Evolutionary conservation across 1,140 invertebrate genomes (phyloP).

Genomic region (Probaryconus sp.): DNA sequence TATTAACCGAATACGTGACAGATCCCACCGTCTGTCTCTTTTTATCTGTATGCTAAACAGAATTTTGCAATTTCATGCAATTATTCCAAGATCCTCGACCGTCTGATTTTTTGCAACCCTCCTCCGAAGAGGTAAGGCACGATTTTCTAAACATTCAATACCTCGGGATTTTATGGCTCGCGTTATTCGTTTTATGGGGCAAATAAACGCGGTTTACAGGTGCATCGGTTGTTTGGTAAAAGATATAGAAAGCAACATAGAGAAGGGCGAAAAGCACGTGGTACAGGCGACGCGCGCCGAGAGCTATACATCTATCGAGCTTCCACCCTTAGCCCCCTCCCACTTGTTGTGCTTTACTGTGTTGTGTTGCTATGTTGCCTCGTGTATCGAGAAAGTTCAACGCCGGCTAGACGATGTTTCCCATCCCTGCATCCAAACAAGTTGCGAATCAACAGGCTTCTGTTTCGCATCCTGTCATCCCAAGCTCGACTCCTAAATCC

Average conservation of each 20-base stretch:
- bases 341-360: conserved; percentile 65
- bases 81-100: no score
- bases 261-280: conserved; percentile 60
- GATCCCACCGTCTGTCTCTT: no score
- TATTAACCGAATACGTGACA: no score
- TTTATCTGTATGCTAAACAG: no score
- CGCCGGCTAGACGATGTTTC: conserved; percentile 75
- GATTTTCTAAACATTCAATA: no score
- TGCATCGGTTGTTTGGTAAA: conserved; percentile 49
- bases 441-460: conserved; percentile 72
- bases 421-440: conserved; percentile 63
- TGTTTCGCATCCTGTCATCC: conserved; percentile 36
- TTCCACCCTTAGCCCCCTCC: conserved; percentile 63
- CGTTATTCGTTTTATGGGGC: no score
- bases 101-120: no score
- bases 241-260: conserved; percentile 43
- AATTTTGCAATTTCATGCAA: no score
- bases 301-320: conserved; percentile 61
- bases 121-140: no score
- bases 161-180: no score
- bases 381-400: conserved; percentile 77
- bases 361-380: conserved; percentile 71
- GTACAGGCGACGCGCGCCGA: conserved; percentile 58
- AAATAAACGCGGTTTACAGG: conserved; percentile 50
- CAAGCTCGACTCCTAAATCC: background rate